phyloP scores from a whole-genome alignment of 2,888 invertebrate genomes.

The Synanthedon andrenaeformis region DNA sequence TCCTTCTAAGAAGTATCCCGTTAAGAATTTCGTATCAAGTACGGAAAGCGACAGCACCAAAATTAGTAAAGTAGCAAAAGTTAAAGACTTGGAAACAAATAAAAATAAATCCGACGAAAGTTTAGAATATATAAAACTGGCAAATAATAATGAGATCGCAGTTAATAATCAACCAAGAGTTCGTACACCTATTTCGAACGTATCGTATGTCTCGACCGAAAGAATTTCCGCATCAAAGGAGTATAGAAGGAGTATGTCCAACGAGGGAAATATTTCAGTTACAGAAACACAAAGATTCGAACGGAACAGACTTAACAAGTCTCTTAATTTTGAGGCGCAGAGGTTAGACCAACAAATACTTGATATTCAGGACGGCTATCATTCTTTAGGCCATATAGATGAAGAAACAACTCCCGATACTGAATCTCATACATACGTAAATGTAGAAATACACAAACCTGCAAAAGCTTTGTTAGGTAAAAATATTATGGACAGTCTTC shows the following conservation, averaged over 20 bases:
- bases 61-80: conserved; percentile 56
- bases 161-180: conserved; percentile 63
- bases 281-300: conserved; percentile 56
- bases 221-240: conserved; percentile 38
- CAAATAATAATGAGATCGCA: conserved; percentile 58
- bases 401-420: conserved; percentile 38
- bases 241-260: conserved; percentile 49
- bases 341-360: conserved; percentile 61
- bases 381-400: conserved; percentile 58
- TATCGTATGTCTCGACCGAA: conserved; percentile 53
- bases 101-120: conserved; percentile 56
- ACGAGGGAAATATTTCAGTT: conserved; percentile 43
- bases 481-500: conserved; percentile 62
- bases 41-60: conserved; percentile 49
- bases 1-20: conserved; percentile 62
- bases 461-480: conserved; percentile 55
- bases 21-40: conserved; percentile 54
- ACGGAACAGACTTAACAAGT: conserved; percentile 62
- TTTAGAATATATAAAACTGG: conserved; percentile 56
- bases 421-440: conserved; percentile 20
- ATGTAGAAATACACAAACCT: conserved; percentile 46
- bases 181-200: conserved; percentile 59
- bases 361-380: conserved; percentile 60
- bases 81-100: conserved; percentile 59
- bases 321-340: conserved; percentile 60